Evolutionary conservation across 2,797 vertebrate genomes (phyloP), one percentile per base, ranked within the genome.

Genomic region (Pseudochirops corinnae): DNA sequence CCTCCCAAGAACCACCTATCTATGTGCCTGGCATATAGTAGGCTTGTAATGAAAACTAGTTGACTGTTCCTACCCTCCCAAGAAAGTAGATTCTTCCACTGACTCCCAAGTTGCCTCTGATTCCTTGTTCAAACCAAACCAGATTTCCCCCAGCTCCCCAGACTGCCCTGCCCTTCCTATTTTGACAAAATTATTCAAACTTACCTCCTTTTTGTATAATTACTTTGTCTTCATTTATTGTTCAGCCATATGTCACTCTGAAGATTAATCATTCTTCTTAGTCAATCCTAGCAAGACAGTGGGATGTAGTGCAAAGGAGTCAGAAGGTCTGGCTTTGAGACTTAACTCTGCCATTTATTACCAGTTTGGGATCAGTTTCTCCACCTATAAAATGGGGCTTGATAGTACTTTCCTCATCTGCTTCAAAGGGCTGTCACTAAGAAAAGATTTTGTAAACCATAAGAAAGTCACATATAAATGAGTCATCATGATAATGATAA

Each of bases 221-320:
- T 96, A 97, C 95, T 39, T 1, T 95, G 92, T 95, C 90, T 95
- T 96, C 94, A 97, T 97, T 96, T 97, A 98, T 96, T 97, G 96
- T 97, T 98, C 94, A 87, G 33, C 91, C 53, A 0, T 56, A 74
- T 95, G 93, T 96, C 97, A 97, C 97, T 96, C 97, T 0, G 91
- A 94, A 14, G 95, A 12, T 96, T 96, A 96, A 97, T 97, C 97
- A 96, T 95, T 92, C 95, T 82, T 21, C 62, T 67, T n/a, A 74
- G 21, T 94, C 13, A 3, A 92, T 92, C 96, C 96, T 97, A 98
- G 97, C 96, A 96, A 93, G 97, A 39, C 96, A 96, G 96, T 57
- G 90, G n/a, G 39, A 46, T 46, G 39, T 46, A 11, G 39, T 4
- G 21, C 21, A 82, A 46, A 46, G 18, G 21, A 46, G 74, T 10